These are phyloP conservation scores for Parelbella ahira DNA, from an alignment of 2,888 invertebrate species.

Conservation along the genomic window DNA sequence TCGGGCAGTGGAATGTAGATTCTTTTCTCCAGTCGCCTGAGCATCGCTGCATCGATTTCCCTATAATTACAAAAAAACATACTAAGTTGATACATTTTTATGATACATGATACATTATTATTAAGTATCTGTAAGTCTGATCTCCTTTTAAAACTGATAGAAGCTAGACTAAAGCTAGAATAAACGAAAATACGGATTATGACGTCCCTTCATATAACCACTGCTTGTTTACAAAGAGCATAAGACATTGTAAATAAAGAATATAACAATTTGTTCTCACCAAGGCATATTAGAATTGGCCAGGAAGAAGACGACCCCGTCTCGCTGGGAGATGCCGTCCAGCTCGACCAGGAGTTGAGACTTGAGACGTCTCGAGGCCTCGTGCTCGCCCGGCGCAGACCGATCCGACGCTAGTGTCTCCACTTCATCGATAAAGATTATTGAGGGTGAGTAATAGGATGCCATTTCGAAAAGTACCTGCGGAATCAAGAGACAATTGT, in stretches of 20 bases:
- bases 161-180: no score
- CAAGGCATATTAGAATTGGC: conserved; percentile 96
- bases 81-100: no score
- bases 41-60: conserved; percentile 93
- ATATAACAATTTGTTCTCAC: no score
- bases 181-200: no score
- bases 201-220: no score
- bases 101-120: no score
- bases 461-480: conserved; percentile 94
- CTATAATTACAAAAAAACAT: conserved; percentile 55
- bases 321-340: conserved; percentile 86
- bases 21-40: conserved; percentile 93
- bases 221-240: no score
- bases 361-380: conserved; percentile 92
- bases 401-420: conserved; percentile 89
- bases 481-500: no score
- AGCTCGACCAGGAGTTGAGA: conserved; percentile 93
- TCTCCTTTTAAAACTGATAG: no score
- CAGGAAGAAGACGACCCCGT: conserved; percentile 86
- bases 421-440: conserved; percentile 96
- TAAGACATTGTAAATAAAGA: no score
- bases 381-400: conserved; percentile 86
- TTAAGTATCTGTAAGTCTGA: no score
- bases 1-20: conserved; percentile 90
- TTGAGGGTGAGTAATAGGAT: conserved; percentile 90